These are phyloP conservation scores for Chironomus riparius DNA, from an alignment of 2,888 invertebrate species.

Conservation along the genomic window DNA sequence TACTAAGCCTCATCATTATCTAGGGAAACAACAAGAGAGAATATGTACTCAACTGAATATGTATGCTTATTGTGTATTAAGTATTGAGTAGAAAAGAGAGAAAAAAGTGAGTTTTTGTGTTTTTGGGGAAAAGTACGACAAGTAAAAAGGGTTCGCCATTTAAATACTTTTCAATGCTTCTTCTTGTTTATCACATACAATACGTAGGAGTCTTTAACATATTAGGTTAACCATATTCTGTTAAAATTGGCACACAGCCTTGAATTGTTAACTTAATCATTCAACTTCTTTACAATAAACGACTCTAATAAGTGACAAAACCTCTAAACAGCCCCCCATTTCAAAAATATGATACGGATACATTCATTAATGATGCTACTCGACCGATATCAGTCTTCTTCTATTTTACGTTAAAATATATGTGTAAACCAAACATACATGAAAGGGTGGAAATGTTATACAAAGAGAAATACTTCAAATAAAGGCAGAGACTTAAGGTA, in stretches of 20 bases:
- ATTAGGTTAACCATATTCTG: too few relatives aligned
- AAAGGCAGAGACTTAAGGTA: neutral
- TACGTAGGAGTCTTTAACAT: too few relatives aligned
- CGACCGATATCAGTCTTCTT: slow-evolving; percentile 15
- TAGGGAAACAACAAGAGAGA: neutral
- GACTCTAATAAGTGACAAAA: too few relatives aligned
- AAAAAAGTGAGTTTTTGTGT: neutral
- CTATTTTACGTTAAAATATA: neutral
- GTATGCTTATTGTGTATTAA: neutral
- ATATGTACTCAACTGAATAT: neutral
- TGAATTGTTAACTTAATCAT: too few relatives aligned
- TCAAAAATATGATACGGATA: slow-evolving; percentile 16
- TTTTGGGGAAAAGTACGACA: neutral
- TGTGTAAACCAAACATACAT: too few relatives aligned
- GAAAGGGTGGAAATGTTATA: neutral
- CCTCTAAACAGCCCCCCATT: too few relatives aligned
- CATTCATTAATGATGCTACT: slow-evolving; percentile 9
- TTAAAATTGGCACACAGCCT: too few relatives aligned
- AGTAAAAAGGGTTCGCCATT: slow-evolving; percentile 12
- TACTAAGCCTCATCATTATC: slow-evolving; percentile 21
- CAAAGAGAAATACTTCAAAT: neutral
- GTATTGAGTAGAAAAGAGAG: too few relatives aligned
- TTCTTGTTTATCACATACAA: too few relatives aligned
- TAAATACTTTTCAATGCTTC: slow-evolving; percentile 2
- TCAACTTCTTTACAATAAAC: too few relatives aligned